Conservation (phyloP, 2,113 vertebrate genomes). For the Platycercus adscitus region DNA sequence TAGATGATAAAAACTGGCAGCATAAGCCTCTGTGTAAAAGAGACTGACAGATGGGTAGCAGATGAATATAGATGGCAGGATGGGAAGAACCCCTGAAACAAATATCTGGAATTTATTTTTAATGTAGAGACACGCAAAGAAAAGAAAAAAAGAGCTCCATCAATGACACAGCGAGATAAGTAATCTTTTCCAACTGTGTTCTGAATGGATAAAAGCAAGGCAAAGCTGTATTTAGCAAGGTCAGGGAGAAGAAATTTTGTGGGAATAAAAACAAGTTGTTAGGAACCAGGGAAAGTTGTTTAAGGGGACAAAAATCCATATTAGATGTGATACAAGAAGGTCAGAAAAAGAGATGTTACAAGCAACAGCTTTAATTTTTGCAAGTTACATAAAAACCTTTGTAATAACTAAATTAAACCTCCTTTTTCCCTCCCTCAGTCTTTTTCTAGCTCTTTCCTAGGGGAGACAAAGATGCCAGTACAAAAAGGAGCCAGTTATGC, state of each 20-base stretch:
- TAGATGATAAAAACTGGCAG: not conserved
- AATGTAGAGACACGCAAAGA: not conserved
- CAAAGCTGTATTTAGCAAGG: not conserved
- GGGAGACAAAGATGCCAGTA: not conserved
- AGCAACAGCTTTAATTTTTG: not conserved
- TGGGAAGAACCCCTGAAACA: not conserved
- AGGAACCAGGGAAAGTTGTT: not conserved
- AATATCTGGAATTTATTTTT: not conserved
- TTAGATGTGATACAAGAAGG: not conserved
- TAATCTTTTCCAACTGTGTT: not conserved
- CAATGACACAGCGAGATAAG: not conserved
- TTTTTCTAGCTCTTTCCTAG: not conserved
- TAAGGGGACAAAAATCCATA: not conserved
- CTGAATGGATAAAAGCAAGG: not conserved
- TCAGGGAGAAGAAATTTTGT: not conserved
- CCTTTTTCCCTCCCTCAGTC: not conserved
- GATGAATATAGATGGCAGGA: not conserved
- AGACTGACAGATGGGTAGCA: not conserved
- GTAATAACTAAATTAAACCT: not conserved
- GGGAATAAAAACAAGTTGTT: not conserved
- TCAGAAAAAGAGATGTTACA: not conserved
- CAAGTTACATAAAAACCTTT: not conserved
- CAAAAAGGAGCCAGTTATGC: not conserved
- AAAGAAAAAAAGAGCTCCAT: not conserved
- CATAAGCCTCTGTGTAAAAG: not conserved